A percentile compares a stretch with the other conserved stretches of the same genome.
Conservation (phyloP, 2,797 vertebrate species). For the Toxotes lorentzi region DNA sequence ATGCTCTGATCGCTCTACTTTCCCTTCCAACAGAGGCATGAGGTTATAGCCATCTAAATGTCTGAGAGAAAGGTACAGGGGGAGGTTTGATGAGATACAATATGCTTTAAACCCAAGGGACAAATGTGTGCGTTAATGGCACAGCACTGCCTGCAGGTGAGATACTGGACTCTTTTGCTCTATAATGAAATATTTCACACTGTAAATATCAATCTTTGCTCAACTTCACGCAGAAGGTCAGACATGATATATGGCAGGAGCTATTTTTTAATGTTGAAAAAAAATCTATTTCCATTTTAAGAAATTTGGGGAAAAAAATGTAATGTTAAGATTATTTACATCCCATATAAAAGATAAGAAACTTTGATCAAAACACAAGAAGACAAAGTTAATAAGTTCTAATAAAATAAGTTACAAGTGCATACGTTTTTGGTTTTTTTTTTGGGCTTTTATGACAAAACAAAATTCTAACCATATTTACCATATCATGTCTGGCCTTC, state of each 20-base stretch:
- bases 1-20: conserved; percentile 84
- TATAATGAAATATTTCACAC: neutral
- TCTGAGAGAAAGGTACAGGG: conserved; percentile 71
- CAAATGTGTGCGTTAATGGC: neutral
- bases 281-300: neutral
- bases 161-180: neutral
- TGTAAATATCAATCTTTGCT: neutral
- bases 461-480: neutral
- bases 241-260: neutral
- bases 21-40: conserved; percentile 90
- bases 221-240: neutral
- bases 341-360: neutral
- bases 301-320: neutral
- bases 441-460: neutral
- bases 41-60: conserved; percentile 91
- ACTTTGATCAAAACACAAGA: neutral
- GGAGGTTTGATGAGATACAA: neutral
- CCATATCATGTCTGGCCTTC: neutral
- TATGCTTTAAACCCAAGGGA: neutral
- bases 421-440: too few species aligned
- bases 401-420: neutral
- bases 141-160: neutral
- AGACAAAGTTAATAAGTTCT: neutral
- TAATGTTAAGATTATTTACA: neutral
- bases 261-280: neutral